Evolutionary conservation across 2,797 vertebrate species (phyloP).

Genomic region (Antrozous pallidus): DNA sequence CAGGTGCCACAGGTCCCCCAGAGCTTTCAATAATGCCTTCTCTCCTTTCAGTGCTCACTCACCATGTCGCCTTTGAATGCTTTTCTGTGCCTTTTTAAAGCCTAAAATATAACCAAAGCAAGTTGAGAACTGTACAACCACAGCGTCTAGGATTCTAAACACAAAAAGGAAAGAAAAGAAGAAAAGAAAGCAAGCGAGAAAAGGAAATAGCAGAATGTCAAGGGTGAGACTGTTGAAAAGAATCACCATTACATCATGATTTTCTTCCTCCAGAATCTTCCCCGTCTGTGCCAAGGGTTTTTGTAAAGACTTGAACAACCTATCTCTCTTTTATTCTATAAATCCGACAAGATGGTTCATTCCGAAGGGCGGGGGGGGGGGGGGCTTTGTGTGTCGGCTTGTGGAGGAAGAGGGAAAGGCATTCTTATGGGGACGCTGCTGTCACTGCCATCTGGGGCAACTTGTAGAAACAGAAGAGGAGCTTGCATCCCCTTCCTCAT

Average conservation of each 20-base stretch:
- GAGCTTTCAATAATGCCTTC: neutral
- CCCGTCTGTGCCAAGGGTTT: neutral
- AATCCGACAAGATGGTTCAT: neutral
- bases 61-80: neutral
- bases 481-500: neutral
- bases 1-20: neutral
- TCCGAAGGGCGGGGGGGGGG: neutral
- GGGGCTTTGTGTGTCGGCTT: neutral
- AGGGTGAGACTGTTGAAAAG: neutral
- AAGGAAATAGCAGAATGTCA: neutral
- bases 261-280: neutral
- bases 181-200: neutral
- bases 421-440: neutral
- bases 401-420: neutral
- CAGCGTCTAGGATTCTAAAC: neutral
- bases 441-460: neutral
- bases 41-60: neutral
- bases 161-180: neutral
- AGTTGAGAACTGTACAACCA: neutral
- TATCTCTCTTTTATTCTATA: neutral
- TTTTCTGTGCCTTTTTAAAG: constrained; percentile 14
- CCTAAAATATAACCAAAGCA: neutral
- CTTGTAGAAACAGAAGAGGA: neutral
- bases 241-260: neutral
- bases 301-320: neutral